A percentile compares a stretch with the other conserved stretches of the same genome.
phyloP scores from a whole-genome alignment of 2,113 vertebrate genomes.

The Brienomyrus longianalis region DNA sequence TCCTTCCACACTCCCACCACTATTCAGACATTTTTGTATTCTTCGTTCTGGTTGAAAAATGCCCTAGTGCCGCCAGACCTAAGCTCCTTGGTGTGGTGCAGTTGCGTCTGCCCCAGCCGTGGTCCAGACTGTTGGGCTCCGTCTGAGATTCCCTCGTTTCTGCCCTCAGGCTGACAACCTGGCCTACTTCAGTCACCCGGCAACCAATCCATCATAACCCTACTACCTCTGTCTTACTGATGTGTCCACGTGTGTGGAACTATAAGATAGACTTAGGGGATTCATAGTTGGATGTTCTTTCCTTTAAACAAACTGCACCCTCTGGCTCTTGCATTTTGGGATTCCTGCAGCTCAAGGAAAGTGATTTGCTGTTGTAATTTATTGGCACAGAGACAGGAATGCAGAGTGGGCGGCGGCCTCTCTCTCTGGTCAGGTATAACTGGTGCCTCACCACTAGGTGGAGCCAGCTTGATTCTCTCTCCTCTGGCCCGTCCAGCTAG shows the following conservation, averaged over 20 bases:
- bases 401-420: background rate
- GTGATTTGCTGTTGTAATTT: background rate
- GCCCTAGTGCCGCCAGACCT: background rate
- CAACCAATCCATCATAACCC: conserved; percentile 25
- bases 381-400: background rate
- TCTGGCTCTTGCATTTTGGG: background rate
- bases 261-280: background rate
- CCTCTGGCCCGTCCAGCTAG: background rate
- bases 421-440: background rate
- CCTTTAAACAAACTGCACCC: background rate
- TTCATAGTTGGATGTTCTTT: background rate
- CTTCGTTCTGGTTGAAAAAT: background rate
- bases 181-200: background rate
- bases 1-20: background rate
- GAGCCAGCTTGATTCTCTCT: background rate
- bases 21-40: background rate
- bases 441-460: background rate
- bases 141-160: background rate
- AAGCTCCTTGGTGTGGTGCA: background rate
- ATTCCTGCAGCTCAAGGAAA: background rate
- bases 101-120: background rate
- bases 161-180: background rate
- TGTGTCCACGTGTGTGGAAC: background rate
- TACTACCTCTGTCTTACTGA: background rate
- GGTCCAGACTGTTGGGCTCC: conserved; percentile 12